phyloP scores from a whole-genome alignment of 1,140 invertebrate species.

The Nasonia longicornis region DNA sequence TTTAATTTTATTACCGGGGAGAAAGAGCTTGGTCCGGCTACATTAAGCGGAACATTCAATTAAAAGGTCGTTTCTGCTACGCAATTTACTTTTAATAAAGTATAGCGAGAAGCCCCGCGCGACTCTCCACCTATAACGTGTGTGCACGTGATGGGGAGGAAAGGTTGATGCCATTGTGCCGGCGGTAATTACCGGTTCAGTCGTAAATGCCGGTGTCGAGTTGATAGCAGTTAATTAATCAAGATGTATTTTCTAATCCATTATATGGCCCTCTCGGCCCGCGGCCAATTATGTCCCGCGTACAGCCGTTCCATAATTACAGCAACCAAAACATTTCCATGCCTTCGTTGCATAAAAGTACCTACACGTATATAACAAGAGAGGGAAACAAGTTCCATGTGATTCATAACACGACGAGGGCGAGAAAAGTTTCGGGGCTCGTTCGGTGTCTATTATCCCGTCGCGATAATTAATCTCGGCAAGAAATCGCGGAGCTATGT shows the following conservation, averaged over 20 bases:
- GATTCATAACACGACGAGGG: not conserved
- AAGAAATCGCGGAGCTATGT: not conserved
- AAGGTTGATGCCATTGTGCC: not conserved
- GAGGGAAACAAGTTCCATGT: not conserved
- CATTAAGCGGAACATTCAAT: constrained; percentile 1
- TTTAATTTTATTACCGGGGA: not conserved
- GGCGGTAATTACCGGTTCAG: not conserved
- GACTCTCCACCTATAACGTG: not conserved
- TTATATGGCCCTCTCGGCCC: not conserved
- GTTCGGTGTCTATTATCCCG: constrained; percentile 23
- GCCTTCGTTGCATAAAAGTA: not conserved
- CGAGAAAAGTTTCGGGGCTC: not conserved
- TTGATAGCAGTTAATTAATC: not conserved
- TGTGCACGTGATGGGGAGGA: not conserved
- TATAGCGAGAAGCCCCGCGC: not conserved
- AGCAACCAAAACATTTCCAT: not conserved
- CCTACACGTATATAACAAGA: not conserved
- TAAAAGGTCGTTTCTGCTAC: not conserved
- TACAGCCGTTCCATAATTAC: not conserved
- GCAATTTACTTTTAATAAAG: constrained; percentile 1
- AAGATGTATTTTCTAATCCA: not conserved
- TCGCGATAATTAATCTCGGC: constrained; percentile 24
- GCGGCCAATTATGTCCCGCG: no score
- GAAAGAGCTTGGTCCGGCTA: not conserved
- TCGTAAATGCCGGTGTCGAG: not conserved